Evolutionary conservation across 2,113 vertebrate species (phyloP).

Genomic region (Entosphenus tridentatus): DNA sequence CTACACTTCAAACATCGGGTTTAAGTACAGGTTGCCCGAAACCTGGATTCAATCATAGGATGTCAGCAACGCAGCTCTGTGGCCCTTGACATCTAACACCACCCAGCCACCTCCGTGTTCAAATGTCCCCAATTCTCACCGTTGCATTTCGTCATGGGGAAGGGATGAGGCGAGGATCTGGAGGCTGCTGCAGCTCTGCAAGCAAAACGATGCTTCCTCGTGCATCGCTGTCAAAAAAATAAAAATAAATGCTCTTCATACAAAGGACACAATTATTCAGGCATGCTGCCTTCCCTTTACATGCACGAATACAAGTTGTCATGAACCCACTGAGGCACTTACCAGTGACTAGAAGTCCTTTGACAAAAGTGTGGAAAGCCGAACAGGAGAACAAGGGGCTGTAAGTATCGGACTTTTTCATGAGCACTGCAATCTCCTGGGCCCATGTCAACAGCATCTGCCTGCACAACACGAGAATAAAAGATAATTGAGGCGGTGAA

Average conservation of each 20-base stretch:
- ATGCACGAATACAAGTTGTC: no score
- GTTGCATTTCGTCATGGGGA: constrained; percentile 59
- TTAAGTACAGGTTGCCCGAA: no score
- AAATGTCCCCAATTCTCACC: constrained; percentile 22
- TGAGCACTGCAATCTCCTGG: constrained; percentile 63
- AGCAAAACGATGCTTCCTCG: constrained; percentile 53
- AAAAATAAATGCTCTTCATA: background rate
- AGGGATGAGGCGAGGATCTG: constrained; percentile 60
- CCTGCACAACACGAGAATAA: constrained; percentile 23
- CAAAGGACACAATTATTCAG: background rate
- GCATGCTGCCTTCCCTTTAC: background rate
- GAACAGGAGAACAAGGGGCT: constrained; percentile 67
- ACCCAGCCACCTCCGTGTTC: no score
- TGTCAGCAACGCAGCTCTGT: no score
- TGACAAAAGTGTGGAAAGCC: constrained; percentile 81
- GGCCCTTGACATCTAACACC: no score
- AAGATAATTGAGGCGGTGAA: background rate
- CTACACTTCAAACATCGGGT: no score
- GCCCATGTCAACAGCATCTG: constrained; percentile 78
- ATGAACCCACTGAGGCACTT: constrained; percentile 15
- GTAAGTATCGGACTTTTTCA: constrained; percentile 94
- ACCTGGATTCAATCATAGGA: no score
- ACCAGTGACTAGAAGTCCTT: constrained; percentile 77
- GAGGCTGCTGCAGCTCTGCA: constrained; percentile 68
- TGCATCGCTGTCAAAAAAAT: constrained; percentile 13